A percentile compares a stretch with the other conserved stretches of the same genome.
These are phyloP conservation scores for Anolis sagrei DNA, from an alignment of 2,113 vertebrate species.

Conservation along the genomic window DNA sequence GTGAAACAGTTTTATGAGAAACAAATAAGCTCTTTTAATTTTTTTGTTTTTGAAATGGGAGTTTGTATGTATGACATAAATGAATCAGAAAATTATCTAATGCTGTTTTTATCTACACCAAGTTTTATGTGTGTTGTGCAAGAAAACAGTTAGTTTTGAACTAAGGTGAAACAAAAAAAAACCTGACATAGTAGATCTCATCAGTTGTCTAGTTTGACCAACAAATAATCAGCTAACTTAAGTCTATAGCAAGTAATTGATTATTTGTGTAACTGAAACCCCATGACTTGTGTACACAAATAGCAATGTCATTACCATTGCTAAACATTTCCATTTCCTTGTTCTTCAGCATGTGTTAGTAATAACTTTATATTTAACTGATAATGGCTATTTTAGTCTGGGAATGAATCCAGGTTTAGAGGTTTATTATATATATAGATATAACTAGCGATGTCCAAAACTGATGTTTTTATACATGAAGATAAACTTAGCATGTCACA, in stretches of 20 bases:
- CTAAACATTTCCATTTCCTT: neutral
- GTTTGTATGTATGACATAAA: too few species aligned
- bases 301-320: neutral
- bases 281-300: neutral
- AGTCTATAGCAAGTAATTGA: neutral
- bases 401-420: conserved; percentile 21
- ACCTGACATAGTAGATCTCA: neutral
- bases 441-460: neutral
- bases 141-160: neutral
- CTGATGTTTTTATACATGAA: conserved; percentile 25
- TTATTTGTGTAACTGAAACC: neutral
- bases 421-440: neutral
- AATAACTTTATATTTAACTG: neutral
- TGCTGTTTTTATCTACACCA: neutral
- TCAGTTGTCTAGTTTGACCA: neutral
- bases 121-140: neutral
- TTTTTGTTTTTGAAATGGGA: neutral
- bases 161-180: neutral
- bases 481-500: neutral
- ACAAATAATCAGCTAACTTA: neutral
- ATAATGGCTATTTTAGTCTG: neutral
- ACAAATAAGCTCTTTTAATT: neutral
- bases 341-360: conserved; percentile 13
- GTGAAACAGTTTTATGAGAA: conserved; percentile 21
- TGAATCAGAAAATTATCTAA: neutral